A percentile compares a stretch with the other conserved stretches of the same genome.
Conservation (phyloP, 2,113 vertebrate genomes). For the Miniopterus natalensis region DNA sequence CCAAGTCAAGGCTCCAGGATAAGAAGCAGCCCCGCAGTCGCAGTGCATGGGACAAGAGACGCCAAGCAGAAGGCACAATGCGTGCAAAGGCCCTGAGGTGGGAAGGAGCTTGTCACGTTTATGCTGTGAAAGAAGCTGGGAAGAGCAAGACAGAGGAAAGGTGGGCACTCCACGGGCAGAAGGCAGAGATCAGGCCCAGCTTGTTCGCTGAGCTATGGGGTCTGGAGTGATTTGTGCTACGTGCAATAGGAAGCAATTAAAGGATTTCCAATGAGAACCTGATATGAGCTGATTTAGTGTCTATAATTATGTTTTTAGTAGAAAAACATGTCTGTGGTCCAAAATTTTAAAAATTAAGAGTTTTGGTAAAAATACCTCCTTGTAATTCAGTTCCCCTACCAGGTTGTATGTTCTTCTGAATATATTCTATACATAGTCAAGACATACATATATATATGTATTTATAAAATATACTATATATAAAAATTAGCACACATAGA, state of each 20-base stretch:
- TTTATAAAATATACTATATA: background rate
- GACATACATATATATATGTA: background rate
- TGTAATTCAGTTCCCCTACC: background rate
- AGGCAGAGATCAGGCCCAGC: rapidly evolving
- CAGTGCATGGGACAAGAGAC: background rate
- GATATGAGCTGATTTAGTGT: background rate
- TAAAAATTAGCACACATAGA: background rate
- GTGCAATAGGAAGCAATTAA: background rate
- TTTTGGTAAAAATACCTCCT: background rate
- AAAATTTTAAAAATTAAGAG: background rate
- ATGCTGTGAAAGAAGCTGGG: background rate
- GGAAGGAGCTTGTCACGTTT: no score
- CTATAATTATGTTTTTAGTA: background rate
- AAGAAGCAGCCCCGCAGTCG: background rate
- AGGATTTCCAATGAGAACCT: background rate
- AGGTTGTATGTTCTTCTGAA: background rate
- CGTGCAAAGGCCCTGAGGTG: background rate
- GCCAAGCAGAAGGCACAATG: background rate
- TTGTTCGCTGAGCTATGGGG: rapidly evolving
- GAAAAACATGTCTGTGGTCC: background rate
- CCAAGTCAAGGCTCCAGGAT: background rate
- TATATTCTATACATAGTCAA: background rate
- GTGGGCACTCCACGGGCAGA: background rate
- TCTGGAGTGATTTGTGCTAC: background rate
- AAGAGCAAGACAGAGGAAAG: background rate